Base-by-base conservation (phyloP, 2,888 invertebrate species). In the Phragmatobia fuliginosa region DNA sequence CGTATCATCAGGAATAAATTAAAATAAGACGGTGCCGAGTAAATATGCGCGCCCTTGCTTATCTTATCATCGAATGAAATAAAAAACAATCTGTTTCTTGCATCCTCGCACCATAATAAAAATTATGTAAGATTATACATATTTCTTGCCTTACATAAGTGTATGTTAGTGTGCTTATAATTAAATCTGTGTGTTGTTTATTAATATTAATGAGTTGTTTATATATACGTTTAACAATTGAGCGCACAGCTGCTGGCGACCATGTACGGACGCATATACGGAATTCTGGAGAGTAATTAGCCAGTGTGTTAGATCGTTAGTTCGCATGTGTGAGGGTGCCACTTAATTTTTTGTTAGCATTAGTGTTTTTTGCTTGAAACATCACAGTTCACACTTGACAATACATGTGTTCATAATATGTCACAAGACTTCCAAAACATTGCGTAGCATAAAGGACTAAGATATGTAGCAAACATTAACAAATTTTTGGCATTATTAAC, bases 211-310 rank as follows among this genome's bases (percentile, higher is more conserved):
- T 67, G 67, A 66, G 58, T 59, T 59, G 25, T 33, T 60, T 60
- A 28, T 45, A 74, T 80, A 69, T 60, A 67, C 45, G 45, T 8
- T 41, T 74, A 82, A 77, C 31, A 66, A 74, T 68, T 71, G 56
- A 66, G 68, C 33, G 73, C 71, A 61, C 75, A 80, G 71, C 72
- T 75, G 80, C 45, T 70, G 72, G 74, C 52, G n/a, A 21, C 59
- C 64, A 60, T 58, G 62, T 36, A 60, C 56, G 28, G 49, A 36
- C 41, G 67, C n/a, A 36, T 38, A 25, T 62, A 56, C 41, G 70
- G 72, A 69, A 78, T 75, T 71, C 78, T 71, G 64, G 41, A 45
- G 62, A 70, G 58, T 74, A 80, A 82, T 80, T 82, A 74, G 67
- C 62, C 56, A 62, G 65, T 68, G 69, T 61, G 31, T 60, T 74